Base-by-base conservation (phyloP, 1,140 invertebrate genomes). In the Galendromus occidentalis region DNA sequence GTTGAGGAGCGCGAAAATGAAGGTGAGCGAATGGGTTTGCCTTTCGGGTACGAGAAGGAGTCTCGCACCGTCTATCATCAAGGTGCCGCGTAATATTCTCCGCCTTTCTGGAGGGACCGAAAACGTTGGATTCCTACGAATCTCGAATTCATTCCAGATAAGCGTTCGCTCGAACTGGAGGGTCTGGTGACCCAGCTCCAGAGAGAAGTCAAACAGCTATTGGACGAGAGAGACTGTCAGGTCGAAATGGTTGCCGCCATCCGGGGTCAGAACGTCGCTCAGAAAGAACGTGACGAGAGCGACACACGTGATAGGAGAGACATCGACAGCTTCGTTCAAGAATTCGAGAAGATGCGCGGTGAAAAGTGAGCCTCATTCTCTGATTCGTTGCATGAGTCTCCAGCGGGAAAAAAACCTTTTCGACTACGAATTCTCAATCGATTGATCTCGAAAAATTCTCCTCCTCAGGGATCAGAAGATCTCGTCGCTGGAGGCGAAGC, bases 171-270 rank as follows among this genome's bases (percentile, higher is more conserved):
- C 22, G 51, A 59, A 9, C 22, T 59, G 0, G 51, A 59, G 22
- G 51, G 25, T 9, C 20, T 59, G 14, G 51, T 59, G 14, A 29
- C 51, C 6, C 25, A 59, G 14, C 51, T 59, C 22, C 25, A 59
- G 9, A 25, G 51, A 25, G 51, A 59, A 59, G 51, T 59, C 12
- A 33, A 59, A 33, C 51, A 59, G 22, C 22, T 59, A 22, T 29
- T 59, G 51, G 51, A 25, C 25, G 51, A 59, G 9, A 59, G 33
- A 33, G 51, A 59, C 9, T 59, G 51, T 59, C 51, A 59, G 33
- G 51, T 33, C 33, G 51, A 59, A 59, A 59, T 59, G 25, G 51
- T 59, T 22, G 25, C 51, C 2, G 51, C 51, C 22, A 25, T 59
- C 6, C 14, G 22, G 14, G 14, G 14, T 22, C 14, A 17, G 9